A percentile compares a stretch with the other conserved stretches of the same genome.
Evolutionary conservation across 2,113 vertebrate genomes (phyloP).

Genomic region (Vombatus ursinus): DNA sequence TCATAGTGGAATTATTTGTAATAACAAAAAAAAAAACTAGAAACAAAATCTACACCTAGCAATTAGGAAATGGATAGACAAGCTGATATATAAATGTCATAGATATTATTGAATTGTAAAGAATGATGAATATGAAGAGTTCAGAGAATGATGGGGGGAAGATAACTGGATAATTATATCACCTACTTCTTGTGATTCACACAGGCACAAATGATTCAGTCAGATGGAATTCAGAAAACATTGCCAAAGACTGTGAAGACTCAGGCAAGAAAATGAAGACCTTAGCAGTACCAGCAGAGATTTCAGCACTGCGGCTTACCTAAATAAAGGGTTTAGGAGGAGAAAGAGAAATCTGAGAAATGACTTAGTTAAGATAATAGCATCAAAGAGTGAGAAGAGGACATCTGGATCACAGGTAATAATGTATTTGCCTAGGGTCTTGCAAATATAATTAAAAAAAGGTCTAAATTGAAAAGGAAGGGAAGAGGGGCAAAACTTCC

Average conservation of each 20-base stretch:
- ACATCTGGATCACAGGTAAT: not conserved
- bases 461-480: too few species aligned
- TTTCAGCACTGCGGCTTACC: not conserved
- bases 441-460: not conserved
- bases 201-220: not conserved
- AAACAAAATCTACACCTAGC: not conserved
- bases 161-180: not conserved
- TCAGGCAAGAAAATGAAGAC: not conserved
- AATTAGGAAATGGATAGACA: not conserved
- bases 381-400: not conserved
- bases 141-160: not conserved
- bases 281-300: not conserved
- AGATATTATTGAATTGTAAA: not conserved
- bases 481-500: too few species aligned
- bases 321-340: not conserved
- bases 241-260: not conserved
- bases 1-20: not conserved
- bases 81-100: not conserved
- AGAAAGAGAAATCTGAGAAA: not conserved
- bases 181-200: not conserved
- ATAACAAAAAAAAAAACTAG: not conserved
- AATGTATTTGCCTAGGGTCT: not conserved
- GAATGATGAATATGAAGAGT: not conserved
- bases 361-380: not conserved
- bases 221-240: not conserved